A percentile compares a stretch with the other conserved stretches of the same genome.
Conservation (phyloP, 1,140 invertebrate species). For the Phymastichus coffea region DNA sequence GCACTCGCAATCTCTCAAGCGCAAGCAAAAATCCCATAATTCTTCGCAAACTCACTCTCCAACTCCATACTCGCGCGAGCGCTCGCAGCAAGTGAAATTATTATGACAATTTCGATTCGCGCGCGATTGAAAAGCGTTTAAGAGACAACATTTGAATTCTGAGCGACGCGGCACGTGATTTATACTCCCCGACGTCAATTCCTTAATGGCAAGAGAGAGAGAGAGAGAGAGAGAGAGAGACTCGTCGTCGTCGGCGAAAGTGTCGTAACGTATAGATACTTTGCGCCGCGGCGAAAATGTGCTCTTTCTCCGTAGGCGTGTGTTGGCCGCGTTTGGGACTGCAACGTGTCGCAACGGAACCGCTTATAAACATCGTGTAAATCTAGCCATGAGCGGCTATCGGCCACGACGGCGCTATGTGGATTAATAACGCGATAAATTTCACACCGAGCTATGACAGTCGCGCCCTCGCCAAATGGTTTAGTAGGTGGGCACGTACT, state of each 20-base stretch:
- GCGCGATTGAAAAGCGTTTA: conserved; percentile 10
- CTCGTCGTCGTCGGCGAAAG: background rate
- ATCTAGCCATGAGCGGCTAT: conserved; percentile 9
- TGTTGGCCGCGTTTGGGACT: background rate
- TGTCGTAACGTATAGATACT: conserved; percentile 5
- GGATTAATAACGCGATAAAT: conserved; percentile 47
- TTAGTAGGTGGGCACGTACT: too few relatives aligned
- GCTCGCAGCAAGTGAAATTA: too few relatives aligned
- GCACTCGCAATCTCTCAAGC: background rate
- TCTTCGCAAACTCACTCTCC: too few relatives aligned
- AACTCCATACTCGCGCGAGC: too few relatives aligned
- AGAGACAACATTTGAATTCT: background rate
- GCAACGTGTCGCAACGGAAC: conserved; percentile 8
- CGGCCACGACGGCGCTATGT: background rate
- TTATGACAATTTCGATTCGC: conserved; percentile 6
- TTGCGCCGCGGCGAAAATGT: background rate
- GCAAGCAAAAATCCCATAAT: background rate
- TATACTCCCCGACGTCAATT: conserved; percentile 1
- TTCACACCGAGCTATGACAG: conserved; percentile 33
- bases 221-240: too few relatives aligned
- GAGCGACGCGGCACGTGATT: conserved; percentile 7
- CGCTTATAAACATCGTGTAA: conserved; percentile 20
- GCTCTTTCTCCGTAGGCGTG: background rate
- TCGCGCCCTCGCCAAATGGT: too few relatives aligned
- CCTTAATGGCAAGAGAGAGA: too few relatives aligned